A percentile compares a stretch with the other conserved stretches of the same genome.
Evolutionary conservation across 2,888 invertebrate genomes (phyloP).

Genomic region (Cataglyphis rosenhaueri): DNA sequence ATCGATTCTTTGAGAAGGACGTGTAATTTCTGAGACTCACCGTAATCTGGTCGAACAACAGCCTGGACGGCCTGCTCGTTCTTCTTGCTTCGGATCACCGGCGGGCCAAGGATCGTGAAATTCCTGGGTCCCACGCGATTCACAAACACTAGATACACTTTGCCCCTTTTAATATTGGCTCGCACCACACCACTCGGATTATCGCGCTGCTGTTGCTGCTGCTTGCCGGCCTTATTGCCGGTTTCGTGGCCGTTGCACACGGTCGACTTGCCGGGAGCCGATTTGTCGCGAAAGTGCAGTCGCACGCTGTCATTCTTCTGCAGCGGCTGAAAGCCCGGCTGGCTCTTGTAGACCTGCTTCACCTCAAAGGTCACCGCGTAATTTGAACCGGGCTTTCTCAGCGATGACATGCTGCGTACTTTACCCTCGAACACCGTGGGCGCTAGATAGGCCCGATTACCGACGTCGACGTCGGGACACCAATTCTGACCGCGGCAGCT

Average conservation of each 20-base stretch:
- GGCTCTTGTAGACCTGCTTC: constrained; percentile 88
- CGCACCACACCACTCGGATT: constrained; percentile 85
- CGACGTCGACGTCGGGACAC: constrained; percentile 89
- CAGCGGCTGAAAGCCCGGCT: constrained; percentile 84
- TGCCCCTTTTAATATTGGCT: constrained; percentile 87
- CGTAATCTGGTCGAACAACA: constrained; percentile 85
- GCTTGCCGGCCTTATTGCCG: constrained; percentile 55
- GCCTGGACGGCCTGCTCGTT: constrained; percentile 85
- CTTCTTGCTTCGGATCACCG: constrained; percentile 86
- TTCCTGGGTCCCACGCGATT: constrained; percentile 87
- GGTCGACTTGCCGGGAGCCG: constrained; percentile 82
- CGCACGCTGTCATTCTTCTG: constrained; percentile 86
- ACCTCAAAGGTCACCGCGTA: constrained; percentile 90
- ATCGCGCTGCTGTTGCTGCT: constrained; percentile 72
- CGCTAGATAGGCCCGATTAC: constrained; percentile 89
- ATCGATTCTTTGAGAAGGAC: neutral
- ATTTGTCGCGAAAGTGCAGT: constrained; percentile 86
- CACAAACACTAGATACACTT: constrained; percentile 88
- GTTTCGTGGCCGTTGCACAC: constrained; percentile 81
- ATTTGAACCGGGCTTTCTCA: constrained; percentile 86
- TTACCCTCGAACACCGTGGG: constrained; percentile 90
- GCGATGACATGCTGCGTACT: constrained; percentile 88
- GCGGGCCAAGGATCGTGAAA: constrained; percentile 87
- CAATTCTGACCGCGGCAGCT: constrained; percentile 83
- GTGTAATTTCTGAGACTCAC: constrained; percentile 75